Base-by-base conservation (phyloP, 2,113 vertebrate species). In the Campylomormyrus tamandua region DNA sequence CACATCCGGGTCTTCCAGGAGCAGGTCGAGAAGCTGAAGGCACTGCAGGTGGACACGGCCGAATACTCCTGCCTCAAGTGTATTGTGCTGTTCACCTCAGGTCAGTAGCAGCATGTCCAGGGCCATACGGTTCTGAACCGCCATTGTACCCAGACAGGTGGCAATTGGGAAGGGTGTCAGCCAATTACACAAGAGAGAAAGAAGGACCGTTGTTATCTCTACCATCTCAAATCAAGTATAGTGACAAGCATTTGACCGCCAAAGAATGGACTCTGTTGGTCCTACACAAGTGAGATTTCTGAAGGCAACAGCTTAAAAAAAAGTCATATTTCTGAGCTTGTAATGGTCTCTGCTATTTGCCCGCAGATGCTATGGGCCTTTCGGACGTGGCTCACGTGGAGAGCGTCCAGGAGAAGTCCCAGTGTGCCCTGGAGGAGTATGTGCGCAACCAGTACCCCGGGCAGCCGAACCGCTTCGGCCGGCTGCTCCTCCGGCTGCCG, bases 1-100 rank as follows among this genome's bases (percentile, higher is more conserved):
- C 97, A 97, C 95, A 97, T 97, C 94, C 95, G 97, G 0, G 96
- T 97, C 89, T 97, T 97, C 94, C 97, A 97, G 90, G 97, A 97
- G 94, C 97, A 97, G 94, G 96, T 97, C 93, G 97, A 97, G 94
- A 97, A 97, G 93, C 95, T 97, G 93, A 97, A 97, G 93, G 96
- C 93, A 1, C 96, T 97, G 92, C 96, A 96, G 91, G 96, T 97
- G 13, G 97, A 97, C 92, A 96, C 96, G 0, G 97, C 96, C 0
- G 97, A 97, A 87, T 97, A 96, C 39, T 96, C 96, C 93, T 97
- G 97, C 91, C 96, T 97, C 90, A 97, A 97, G 88, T 97, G 97
- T 90, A 94, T 97, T 3, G 97, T 95, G 2, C 96, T 97, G 90
- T 97, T 97, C 92, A 96, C 96, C 0, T 97, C 97, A 0, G 97